These are phyloP conservation scores for Isotomurus palustris DNA, from an alignment of 2,888 invertebrate genomes.

Conservation along the genomic window DNA sequence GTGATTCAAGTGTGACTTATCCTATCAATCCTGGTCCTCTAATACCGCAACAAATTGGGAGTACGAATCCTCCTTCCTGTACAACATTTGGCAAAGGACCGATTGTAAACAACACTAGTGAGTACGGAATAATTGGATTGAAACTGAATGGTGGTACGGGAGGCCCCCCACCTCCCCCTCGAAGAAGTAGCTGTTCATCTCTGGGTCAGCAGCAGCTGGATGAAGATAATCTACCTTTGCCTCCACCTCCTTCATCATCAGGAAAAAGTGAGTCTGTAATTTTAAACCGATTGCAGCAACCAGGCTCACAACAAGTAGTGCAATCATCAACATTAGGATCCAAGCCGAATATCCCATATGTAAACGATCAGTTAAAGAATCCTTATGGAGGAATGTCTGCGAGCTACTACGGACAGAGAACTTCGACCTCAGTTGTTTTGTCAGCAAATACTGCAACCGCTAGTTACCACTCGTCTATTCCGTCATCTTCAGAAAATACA, in stretches of 20 bases:
- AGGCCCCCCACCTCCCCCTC: constrained; percentile 43
- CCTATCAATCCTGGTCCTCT: constrained; percentile 10
- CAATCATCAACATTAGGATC: too few species aligned
- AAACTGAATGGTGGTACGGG: constrained; percentile 19
- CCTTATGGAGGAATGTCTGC: background rate
- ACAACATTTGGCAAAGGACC: constrained; percentile 1
- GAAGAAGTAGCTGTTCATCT: constrained; percentile 33
- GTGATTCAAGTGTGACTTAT: constrained; percentile 9
- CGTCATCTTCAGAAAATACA: background rate
- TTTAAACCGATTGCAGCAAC: too few species aligned
- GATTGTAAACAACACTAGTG: too few species aligned
- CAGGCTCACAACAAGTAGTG: too few species aligned
- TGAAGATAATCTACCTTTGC: constrained; percentile 33
- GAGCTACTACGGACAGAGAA: background rate
- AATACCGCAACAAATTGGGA: background rate
- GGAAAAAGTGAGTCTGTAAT: too few species aligned
- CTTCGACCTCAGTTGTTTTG: too few species aligned
- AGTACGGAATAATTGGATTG: background rate
- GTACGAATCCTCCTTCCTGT: background rate
- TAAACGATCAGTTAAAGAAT: background rate
- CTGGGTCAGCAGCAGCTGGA: constrained; percentile 20
- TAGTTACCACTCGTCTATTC: background rate
- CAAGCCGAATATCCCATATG: constrained; percentile 10
- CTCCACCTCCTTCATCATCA: constrained; percentile 48
- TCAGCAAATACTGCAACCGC: background rate